A percentile compares a stretch with the other conserved stretches of the same genome.
Conservation (phyloP, 2,888 invertebrate genomes). For the Onthophagus sagittarius region DNA sequence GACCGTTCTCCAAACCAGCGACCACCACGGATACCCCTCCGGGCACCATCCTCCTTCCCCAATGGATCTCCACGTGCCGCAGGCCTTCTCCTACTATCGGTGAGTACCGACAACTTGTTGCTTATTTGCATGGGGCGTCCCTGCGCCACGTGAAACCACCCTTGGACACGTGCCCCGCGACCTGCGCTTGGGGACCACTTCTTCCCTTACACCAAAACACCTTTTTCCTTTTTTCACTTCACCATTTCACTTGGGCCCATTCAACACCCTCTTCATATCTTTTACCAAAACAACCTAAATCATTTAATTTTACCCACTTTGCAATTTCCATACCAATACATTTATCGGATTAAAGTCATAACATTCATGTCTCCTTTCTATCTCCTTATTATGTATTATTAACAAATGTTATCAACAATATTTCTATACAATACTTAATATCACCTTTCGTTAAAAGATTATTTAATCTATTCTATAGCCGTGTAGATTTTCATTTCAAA, state of each 20-base stretch:
- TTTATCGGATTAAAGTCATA: too few relatives aligned
- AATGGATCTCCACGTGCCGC: constrained; percentile 90
- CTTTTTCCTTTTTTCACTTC: background rate
- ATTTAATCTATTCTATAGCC: too few relatives aligned
- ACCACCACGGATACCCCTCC: constrained; percentile 57
- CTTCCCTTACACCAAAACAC: background rate
- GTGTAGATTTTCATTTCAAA: too few relatives aligned
- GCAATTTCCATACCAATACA: too few relatives aligned
- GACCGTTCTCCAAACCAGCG: constrained; percentile 50
- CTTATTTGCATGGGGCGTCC: constrained; percentile 44
- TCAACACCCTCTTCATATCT: background rate
- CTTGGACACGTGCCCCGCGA: constrained; percentile 44
- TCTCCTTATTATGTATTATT: too few relatives aligned
- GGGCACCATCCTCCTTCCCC: constrained; percentile 57
- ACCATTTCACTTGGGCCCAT: background rate
- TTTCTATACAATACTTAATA: too few relatives aligned
- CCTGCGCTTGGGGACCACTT: background rate
- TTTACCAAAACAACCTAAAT: background rate
- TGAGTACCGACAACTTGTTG: constrained; percentile 52
- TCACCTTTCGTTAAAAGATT: too few relatives aligned
- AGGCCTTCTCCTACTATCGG: constrained; percentile 90
- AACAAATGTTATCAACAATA: too few relatives aligned
- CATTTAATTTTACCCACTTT: too few relatives aligned
- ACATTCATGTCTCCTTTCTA: too few relatives aligned
- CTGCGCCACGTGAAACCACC: constrained; percentile 43